phyloP scores from a whole-genome alignment of 2,797 vertebrate genomes.

The Zonotrichia albicollis region DNA sequence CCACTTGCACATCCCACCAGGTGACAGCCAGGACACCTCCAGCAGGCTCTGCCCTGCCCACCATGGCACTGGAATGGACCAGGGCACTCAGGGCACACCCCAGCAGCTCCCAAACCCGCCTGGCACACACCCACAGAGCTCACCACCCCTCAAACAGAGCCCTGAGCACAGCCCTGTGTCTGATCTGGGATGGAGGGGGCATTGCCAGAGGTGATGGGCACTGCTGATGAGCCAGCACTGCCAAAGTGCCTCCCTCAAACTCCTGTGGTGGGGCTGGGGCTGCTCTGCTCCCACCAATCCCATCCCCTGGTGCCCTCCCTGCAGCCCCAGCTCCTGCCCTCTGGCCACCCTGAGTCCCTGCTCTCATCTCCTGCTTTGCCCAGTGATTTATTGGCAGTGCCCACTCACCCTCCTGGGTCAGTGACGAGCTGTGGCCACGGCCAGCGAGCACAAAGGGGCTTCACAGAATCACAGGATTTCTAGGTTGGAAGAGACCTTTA shows the following conservation, averaged over 20 bases:
- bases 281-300: not conserved
- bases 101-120: fast-evolving
- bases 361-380: fast-evolving
- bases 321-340: fast-evolving
- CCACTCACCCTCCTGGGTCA: not conserved
- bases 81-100: fast-evolving
- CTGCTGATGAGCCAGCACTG: not conserved
- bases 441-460: not conserved
- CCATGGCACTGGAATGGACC: fast-evolving
- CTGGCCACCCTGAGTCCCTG: not conserved
- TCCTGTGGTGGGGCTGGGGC: fast-evolving
- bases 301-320: fast-evolving
- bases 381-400: fast-evolving
- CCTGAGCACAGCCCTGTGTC: not conserved
- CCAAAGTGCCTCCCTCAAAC: not conserved
- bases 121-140: not conserved
- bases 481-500: too few relatives aligned
- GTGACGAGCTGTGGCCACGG: not conserved
- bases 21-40: not conserved
- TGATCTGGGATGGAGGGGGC: not conserved
- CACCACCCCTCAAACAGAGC: fast-evolving
- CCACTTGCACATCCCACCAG: not conserved
- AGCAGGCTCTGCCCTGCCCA: not conserved
- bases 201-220: not conserved
- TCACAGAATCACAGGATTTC: too few relatives aligned